Percentiles rank a stretch among this genome's conserved stretches.
These are phyloP conservation scores for Limnephilus rhombicus DNA, from an alignment of 2,888 invertebrate genomes.

Conservation along the genomic window DNA sequence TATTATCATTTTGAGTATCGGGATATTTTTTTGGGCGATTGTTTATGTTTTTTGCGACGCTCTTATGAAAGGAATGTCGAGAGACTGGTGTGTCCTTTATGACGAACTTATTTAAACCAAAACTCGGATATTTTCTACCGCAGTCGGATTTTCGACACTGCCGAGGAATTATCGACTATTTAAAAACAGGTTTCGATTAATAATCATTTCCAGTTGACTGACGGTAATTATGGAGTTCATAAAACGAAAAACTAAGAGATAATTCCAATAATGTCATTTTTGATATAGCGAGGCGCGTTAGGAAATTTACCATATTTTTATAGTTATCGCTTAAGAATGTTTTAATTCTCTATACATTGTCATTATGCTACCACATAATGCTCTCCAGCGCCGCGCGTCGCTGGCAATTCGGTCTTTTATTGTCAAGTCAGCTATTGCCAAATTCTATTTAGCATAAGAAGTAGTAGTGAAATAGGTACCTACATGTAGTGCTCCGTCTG, in stretches of 20 bases:
- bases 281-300: conserved; percentile 6
- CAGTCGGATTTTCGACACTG: background rate
- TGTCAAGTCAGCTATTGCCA: background rate
- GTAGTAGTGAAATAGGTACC: background rate
- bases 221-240: background rate
- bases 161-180: conserved; percentile 18
- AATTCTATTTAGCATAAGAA: background rate
- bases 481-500: too few relatives aligned
- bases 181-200: conserved; percentile 24
- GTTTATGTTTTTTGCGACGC: conserved; percentile 62
- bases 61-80: conserved; percentile 53
- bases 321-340: background rate
- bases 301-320: conserved; percentile 3
- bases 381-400: background rate
- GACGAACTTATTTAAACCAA: conserved; percentile 32
- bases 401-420: background rate
- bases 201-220: conserved; percentile 21
- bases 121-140: background rate
- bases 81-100: conserved; percentile 38
- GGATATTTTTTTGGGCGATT: conserved; percentile 60
- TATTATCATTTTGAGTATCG: conserved; percentile 65
- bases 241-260: background rate
- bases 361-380: background rate
- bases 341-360: conserved; percentile 1
- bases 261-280: conserved; percentile 2